Evolutionary conservation across 2,888 invertebrate genomes (phyloP), one percentile per base, ranked within the genome.

Genomic region (Cephus pulcher): DNA sequence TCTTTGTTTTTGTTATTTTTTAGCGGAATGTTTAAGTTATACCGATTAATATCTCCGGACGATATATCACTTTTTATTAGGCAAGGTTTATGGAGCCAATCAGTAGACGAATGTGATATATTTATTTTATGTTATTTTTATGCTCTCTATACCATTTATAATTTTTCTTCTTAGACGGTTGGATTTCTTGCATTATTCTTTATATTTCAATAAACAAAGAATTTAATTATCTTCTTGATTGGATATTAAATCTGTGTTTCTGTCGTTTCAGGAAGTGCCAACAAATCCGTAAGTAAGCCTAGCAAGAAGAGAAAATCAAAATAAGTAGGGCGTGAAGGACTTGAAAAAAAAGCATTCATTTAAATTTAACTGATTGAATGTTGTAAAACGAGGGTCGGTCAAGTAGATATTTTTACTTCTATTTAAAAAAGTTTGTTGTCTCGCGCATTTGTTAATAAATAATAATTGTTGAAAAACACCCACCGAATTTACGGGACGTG

Each of bases 261-360:
- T 56, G 56, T 56, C 56, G 56, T 56, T 56, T 56, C 56, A 88
- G 87, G 86, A 82, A 86, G 82, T 77, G 79, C 81, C 79, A 81
- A 83, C 84, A 84, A 83, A 82, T 81, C 83, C 80, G 79, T 81
- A 83, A 83, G 82, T 83, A 87, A 85, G 82, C 81, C 82, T 80
- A 82, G 77, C 82, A 85, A 85, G 85, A 87, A 84, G 88, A 87
- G 83, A 82, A 88, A 89, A 82, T 84, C 81, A 80, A 85, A 87
- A 81, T 86, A 83, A 86, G 81, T 40, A 73, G 68, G 56, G 23
- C 23, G 56, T 23, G 56, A 56, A 9, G 23, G 40, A 56, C 56
- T 56, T 56, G 9, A 23, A 56, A 12, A 23, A 56, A 56, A 56
- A 56, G 6, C 9, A 23, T 56, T 23, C 23, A 9, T 56, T 56